Percentiles rank a stretch among this genome's conserved stretches.
Conservation (phyloP, 2,113 vertebrate species). For the Cephalopholis sonnerati region DNA sequence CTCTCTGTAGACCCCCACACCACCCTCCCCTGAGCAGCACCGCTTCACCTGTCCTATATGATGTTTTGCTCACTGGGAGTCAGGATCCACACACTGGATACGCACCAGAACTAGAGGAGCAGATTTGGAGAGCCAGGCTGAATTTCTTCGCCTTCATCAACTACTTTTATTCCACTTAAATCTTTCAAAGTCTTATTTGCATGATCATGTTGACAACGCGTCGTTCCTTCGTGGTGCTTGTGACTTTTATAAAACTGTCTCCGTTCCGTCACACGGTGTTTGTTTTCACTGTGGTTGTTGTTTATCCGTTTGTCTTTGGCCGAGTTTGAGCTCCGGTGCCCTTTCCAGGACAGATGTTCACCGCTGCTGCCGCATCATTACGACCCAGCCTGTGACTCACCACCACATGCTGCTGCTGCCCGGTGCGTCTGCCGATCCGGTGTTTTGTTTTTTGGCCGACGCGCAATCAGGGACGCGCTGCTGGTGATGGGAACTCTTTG, state of each 20-base stretch:
- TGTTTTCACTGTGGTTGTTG: constrained; percentile 65
- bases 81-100: constrained; percentile 30
- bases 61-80: constrained; percentile 60
- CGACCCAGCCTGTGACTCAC: constrained; percentile 67
- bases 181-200: not conserved
- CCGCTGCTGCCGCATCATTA: constrained; percentile 42
- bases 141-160: not conserved
- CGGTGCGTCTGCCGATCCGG: not conserved
- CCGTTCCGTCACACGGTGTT: constrained; percentile 35
- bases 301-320: constrained; percentile 63
- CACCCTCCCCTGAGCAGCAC: constrained; percentile 5
- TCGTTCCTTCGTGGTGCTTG: constrained; percentile 60
- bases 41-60: constrained; percentile 47
- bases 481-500: constrained; percentile 26
- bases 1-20: constrained; percentile 2
- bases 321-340: constrained; percentile 43
- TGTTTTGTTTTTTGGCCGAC: constrained; percentile 35
- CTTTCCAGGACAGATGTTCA: constrained; percentile 31
- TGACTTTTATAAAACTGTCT: constrained; percentile 67
- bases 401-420: constrained; percentile 33
- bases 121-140: not conserved
- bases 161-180: not conserved
- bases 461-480: constrained; percentile 19
- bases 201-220: constrained; percentile 47
- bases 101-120: constrained; percentile 31